Base-by-base conservation (phyloP, 2,888 invertebrate genomes). In the Nymphalis urticae region DNA sequence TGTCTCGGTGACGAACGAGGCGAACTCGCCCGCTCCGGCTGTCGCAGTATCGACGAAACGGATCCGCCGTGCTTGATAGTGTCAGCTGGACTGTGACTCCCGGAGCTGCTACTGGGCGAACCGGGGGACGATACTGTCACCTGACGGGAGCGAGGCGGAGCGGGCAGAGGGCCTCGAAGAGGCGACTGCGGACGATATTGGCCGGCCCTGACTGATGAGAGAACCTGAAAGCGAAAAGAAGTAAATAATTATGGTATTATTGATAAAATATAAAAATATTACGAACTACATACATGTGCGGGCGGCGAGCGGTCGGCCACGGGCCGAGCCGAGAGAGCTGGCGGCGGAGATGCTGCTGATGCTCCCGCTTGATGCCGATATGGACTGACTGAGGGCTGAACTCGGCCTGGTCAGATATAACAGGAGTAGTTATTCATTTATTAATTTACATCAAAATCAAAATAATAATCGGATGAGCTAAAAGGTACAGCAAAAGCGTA, bases 41-140 rank as follows among this genome's bases (percentile, higher is more conserved):
- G 88, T 19, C 90, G 85, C 77, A 89, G 80, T 66, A 92, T 90
- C 36, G 92, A 93, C 64, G 89, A 90, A 70, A 92, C 90, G 66
- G 93, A 93, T 75, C 92, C 90, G 73, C 89, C 91, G 86, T 95
- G 95, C 84, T 95, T 95, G 85, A 95, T 94, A 74, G 95, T 95
- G 81, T 96, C 96, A 78, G 96, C 96, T 78, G 96, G 96, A 81
- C 96, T 96, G 85, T 96, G 96, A 78, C 95, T 96, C 84, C 96
- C 96, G 82, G 96, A 96, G 93, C 96, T 95, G 94, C 95, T 96
- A 95, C 96, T 96, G 95, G 96, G 96, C 86, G 97, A 96, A 94
- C 96, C 96, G 94, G 96, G 97, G 83, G 96, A 95, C 84, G 95
- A 88, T 56, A 88, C 87, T 76, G 88, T 89, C 89, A 86, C 92